A percentile compares a stretch with the other conserved stretches of the same genome.
Conservation (phyloP, 1,140 invertebrate species). For the Saccostrea echinata region DNA sequence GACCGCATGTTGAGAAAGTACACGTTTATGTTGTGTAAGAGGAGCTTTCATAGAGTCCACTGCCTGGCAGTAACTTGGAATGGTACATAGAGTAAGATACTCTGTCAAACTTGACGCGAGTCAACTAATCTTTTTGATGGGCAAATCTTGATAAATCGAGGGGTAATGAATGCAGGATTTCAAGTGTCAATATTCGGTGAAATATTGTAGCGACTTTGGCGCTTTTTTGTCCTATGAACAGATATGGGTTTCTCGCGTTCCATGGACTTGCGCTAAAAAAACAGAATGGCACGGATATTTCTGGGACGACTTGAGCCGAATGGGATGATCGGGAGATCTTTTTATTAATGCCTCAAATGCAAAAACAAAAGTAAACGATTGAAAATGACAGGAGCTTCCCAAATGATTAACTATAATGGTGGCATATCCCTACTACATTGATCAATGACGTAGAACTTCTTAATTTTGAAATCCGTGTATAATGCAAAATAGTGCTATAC, state of each 20-base stretch:
- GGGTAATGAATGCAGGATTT: constrained; percentile 61
- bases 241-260: constrained; percentile 50
- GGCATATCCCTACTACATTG: not conserved
- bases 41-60: constrained; percentile 7
- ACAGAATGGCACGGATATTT: constrained; percentile 30
- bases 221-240: constrained; percentile 44
- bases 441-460: not conserved
- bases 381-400: not conserved
- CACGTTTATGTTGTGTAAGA: not conserved
- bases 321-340: constrained; percentile 14
- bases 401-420: not conserved
- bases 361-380: not conserved
- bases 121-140: constrained; percentile 51
- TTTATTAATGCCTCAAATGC: constrained; percentile 1
- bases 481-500: not conserved
- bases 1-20: not conserved
- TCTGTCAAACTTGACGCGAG: constrained; percentile 49
- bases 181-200: constrained; percentile 60
- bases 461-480: not conserved
- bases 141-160: constrained; percentile 59
- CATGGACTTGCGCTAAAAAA: constrained; percentile 44
- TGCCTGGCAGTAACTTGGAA: constrained; percentile 31
- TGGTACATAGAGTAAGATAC: constrained; percentile 16
- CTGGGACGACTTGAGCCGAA: not conserved
- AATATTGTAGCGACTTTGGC: constrained; percentile 52